Evolutionary conservation across 2,113 vertebrate genomes (phyloP).

Genomic region (Saguinus imperator): DNA sequence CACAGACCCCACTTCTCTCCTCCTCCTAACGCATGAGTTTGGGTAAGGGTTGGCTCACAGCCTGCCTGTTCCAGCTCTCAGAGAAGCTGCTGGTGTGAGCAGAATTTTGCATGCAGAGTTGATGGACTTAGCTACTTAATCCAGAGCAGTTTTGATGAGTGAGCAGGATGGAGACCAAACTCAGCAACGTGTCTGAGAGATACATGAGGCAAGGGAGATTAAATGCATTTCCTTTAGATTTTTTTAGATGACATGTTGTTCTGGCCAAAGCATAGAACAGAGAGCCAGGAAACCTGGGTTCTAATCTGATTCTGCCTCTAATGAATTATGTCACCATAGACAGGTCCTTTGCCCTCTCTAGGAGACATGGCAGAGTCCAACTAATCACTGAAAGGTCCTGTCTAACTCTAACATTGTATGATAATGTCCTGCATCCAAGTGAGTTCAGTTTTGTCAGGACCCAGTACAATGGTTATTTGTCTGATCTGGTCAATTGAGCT

Average conservation of each 20-base stretch:
- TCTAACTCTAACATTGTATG: neutral
- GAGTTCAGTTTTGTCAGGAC: neutral
- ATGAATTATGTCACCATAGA: neutral
- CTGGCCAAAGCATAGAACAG: neutral
- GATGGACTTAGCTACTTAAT: slow-evolving; percentile 66
- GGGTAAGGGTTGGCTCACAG: neutral
- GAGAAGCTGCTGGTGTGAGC: neutral
- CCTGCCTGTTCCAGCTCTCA: neutral
- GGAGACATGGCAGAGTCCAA: neutral
- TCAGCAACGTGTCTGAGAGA: neutral
- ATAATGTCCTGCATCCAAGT: neutral
- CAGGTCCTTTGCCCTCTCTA: neutral
- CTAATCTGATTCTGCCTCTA: neutral
- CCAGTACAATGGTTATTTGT: neutral
- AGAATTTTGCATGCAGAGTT: slow-evolving; percentile 42
- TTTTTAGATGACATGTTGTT: neutral
- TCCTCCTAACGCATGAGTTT: neutral
- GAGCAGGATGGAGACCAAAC: slow-evolving; percentile 23
- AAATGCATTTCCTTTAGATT: neutral
- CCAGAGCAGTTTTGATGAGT: slow-evolving; percentile 62
- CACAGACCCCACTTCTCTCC: neutral
- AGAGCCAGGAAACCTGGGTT: neutral
- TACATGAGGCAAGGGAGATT: neutral
- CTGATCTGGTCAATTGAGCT: neutral
- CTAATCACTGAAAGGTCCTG: neutral